Evolutionary conservation across 1,140 invertebrate genomes (phyloP).

Genomic region (Coelopa frigida): DNA sequence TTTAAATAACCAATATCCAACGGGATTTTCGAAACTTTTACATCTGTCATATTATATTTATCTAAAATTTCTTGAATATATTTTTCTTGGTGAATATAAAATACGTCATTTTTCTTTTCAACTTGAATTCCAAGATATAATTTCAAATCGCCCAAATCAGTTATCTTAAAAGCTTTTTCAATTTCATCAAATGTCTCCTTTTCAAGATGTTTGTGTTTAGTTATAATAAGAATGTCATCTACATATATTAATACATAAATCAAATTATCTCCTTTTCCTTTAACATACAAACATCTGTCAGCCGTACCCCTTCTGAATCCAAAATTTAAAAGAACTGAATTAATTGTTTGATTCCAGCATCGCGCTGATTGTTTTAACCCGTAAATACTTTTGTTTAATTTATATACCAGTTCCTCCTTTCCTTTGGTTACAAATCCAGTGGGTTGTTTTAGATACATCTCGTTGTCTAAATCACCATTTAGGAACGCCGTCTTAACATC

Average conservation of each 20-base stretch:
- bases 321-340: slow-evolving; percentile 12
- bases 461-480: slow-evolving; percentile 40
- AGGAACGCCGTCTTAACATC: slow-evolving; percentile 43
- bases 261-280: slow-evolving; percentile 21
- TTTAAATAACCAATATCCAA: slow-evolving; percentile 7
- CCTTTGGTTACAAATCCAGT: slow-evolving; percentile 3
- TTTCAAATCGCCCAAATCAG: too few relatives aligned
- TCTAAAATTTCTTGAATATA: not conserved
- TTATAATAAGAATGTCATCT: not conserved
- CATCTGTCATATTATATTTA: slow-evolving; percentile 3
- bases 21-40: too few relatives aligned
- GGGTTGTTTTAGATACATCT: slow-evolving; percentile 35
- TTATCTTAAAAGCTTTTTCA: slow-evolving; percentile 1
- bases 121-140: too few relatives aligned
- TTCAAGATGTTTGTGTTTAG: not conserved
- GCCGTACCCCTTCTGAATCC: slow-evolving; percentile 10
- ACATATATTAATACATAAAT: slow-evolving; percentile 14
- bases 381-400: slow-evolving; percentile 42
- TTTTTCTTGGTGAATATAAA: slow-evolving; percentile 4
- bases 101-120: not conserved
- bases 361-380: slow-evolving; percentile 44
- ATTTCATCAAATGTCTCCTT: not conserved
- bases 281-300: slow-evolving; percentile 38
- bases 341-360: slow-evolving; percentile 31
- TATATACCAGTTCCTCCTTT: slow-evolving; percentile 23